Evolutionary conservation across 2,797 vertebrate genomes (phyloP).

Genomic region (Centroberyx gerrardi): DNA sequence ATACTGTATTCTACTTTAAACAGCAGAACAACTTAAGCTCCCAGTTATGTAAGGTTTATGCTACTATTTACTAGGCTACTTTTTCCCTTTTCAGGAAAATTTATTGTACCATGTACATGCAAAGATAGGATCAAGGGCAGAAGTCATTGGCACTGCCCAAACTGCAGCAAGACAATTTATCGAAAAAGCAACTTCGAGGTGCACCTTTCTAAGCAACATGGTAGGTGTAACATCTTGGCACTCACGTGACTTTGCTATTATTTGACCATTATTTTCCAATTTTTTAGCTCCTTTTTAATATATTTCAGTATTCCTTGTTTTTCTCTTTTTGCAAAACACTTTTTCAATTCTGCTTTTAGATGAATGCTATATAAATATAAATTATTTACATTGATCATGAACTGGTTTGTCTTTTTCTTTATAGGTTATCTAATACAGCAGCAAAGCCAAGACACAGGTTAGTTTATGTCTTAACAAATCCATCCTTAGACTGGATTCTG

Average conservation of each 20-base stretch:
- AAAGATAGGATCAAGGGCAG: constrained; percentile 47
- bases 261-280: too few relatives aligned
- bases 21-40: too few relatives aligned
- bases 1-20: too few relatives aligned
- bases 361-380: background rate
- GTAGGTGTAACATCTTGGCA: background rate
- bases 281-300: background rate
- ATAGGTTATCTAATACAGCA: constrained; percentile 15
- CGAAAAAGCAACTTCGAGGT: constrained; percentile 49
- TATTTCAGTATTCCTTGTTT: background rate
- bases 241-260: too few relatives aligned
- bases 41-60: background rate
- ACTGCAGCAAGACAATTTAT: constrained; percentile 48
- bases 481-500: too few relatives aligned
- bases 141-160: constrained; percentile 65
- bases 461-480: background rate
- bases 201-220: constrained; percentile 51
- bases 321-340: too few relatives aligned
- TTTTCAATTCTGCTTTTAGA: background rate
- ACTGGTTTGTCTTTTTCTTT: background rate
- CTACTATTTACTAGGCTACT: too few relatives aligned
- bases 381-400: too few relatives aligned
- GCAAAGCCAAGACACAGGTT: constrained; percentile 14
- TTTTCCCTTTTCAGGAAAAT: constrained; percentile 30
- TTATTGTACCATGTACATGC: constrained; percentile 54